Evolutionary conservation across 2,888 invertebrate genomes (phyloP).

Genomic region (Cheilosia impressa): DNA sequence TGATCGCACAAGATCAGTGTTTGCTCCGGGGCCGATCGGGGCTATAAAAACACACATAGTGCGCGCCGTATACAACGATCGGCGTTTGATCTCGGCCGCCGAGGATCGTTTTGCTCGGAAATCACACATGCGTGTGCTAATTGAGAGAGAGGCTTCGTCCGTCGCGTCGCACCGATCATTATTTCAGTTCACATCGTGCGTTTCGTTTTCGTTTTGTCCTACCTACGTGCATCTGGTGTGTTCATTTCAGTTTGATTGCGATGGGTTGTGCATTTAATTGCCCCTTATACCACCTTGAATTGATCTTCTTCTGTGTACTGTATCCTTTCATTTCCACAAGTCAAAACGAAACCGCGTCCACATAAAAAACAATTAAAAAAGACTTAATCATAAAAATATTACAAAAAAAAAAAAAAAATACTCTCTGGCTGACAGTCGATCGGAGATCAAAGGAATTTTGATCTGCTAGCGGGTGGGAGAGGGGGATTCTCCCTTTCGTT

Average conservation of each 20-base stretch:
- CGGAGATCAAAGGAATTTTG: slow-evolving; percentile 72
- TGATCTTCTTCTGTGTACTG: slow-evolving; percentile 47
- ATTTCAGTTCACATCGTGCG: slow-evolving; percentile 31
- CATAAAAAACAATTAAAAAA: slow-evolving; percentile 73
- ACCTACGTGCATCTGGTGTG: slow-evolving; percentile 26
- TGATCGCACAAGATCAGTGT: slow-evolving; percentile 64
- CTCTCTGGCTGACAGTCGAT: slow-evolving; percentile 67
- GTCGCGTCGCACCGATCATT: slow-evolving; percentile 3
- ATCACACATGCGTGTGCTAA: slow-evolving; percentile 75
- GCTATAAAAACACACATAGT: slow-evolving; percentile 70
- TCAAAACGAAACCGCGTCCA: slow-evolving; percentile 66
- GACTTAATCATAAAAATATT: slow-evolving; percentile 74
- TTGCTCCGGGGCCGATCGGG: slow-evolving; percentile 59
- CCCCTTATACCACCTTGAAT: slow-evolving; percentile 66
- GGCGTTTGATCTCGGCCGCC: slow-evolving; percentile 54
- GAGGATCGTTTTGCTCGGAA: slow-evolving; percentile 60
- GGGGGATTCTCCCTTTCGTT: slow-evolving; percentile 59
- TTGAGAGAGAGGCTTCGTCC: slow-evolving; percentile 65
- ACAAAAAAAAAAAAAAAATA: slow-evolving; percentile 19
- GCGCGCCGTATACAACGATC: slow-evolving; percentile 19
- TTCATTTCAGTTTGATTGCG: slow-evolving; percentile 59
- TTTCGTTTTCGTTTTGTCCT: slow-evolving; percentile 20
- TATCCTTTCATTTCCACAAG: slow-evolving; percentile 50
- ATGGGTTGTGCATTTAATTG: slow-evolving; percentile 70
- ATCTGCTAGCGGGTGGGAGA: slow-evolving; percentile 36